phyloP scores from a whole-genome alignment of 1,140 invertebrate genomes.

The Hyles euphorbiae region DNA sequence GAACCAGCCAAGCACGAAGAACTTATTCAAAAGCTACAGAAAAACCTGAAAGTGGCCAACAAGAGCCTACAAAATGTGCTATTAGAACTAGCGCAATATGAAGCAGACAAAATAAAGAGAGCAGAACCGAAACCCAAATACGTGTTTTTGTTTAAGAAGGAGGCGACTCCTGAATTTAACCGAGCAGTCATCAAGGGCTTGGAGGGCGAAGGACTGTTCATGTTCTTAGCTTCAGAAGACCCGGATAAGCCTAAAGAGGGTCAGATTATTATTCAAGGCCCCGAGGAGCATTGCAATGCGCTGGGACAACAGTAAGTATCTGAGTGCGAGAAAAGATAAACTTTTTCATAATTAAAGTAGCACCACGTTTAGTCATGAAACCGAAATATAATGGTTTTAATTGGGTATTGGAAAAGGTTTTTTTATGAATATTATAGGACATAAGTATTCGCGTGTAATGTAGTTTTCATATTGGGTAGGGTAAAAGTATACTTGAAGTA shows the following conservation, averaged over 20 bases:
- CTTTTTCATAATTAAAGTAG: too few species aligned
- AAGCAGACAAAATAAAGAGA: conserved; percentile 78
- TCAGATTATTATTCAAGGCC: conserved; percentile 79
- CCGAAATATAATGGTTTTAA: too few species aligned
- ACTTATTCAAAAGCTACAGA: conserved; percentile 83
- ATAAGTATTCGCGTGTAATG: too few species aligned
- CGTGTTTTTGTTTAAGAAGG: conserved; percentile 80
- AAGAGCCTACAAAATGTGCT: conserved; percentile 80
- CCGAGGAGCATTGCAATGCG: conserved; percentile 48
- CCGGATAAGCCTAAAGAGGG: conserved; percentile 80
- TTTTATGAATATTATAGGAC: too few species aligned
- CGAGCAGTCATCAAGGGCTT: conserved; percentile 79
- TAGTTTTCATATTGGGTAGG: too few species aligned
- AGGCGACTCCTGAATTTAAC: conserved; percentile 85
- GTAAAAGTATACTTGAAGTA: too few species aligned
- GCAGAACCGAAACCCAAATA: conserved; percentile 74
- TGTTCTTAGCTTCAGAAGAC: conserved; percentile 83
- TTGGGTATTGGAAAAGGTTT: too few species aligned
- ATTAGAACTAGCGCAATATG: conserved; percentile 80
- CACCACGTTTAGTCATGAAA: too few species aligned
- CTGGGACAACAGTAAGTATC: conserved; percentile 50
- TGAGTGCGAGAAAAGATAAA: not conserved
- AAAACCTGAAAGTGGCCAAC: conserved; percentile 78
- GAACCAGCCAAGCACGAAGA: conserved; percentile 81
- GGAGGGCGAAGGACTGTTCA: conserved; percentile 74